phyloP scores from a whole-genome alignment of 2,113 vertebrate species.

The Donacobius atricapilla region DNA sequence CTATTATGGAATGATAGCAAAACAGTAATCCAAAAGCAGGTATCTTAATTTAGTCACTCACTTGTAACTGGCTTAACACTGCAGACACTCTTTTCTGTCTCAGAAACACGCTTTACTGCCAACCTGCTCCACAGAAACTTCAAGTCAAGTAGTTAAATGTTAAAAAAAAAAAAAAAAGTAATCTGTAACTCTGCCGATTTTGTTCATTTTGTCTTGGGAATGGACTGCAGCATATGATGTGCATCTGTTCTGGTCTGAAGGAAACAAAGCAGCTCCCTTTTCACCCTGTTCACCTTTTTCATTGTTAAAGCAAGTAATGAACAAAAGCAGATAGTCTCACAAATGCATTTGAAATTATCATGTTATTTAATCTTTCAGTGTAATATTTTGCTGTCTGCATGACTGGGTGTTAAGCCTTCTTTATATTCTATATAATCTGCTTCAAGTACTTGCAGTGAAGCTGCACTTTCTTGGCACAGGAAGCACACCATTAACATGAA shows the following conservation, averaged over 20 bases:
- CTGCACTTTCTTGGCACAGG: not conserved
- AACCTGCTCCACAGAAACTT: not conserved
- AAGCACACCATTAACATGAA: not conserved
- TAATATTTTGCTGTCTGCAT: not conserved
- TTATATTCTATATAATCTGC: not conserved
- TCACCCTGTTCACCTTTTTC: not conserved
- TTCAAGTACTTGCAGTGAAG: not conserved
- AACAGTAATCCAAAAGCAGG: not conserved
- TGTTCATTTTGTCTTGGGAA: not conserved
- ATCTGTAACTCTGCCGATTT: not conserved
- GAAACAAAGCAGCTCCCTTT: constrained; percentile 14
- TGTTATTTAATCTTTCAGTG: not conserved
- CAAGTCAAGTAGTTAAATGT: not conserved
- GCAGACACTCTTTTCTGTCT: not conserved
- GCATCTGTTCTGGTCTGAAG: constrained; percentile 36
- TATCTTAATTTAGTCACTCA: not conserved
- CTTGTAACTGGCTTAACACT: not conserved
- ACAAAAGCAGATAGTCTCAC: not conserved
- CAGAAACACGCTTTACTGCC: not conserved
- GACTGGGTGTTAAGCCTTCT: not conserved
- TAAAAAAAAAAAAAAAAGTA: not conserved
- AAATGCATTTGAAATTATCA: not conserved
- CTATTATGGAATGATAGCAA: not conserved
- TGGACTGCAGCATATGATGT: not conserved
- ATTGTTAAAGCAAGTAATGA: constrained; percentile 26